Evolutionary conservation across 2,888 invertebrate species (phyloP).

Genomic region (Rhabditophanes sp.): DNA sequence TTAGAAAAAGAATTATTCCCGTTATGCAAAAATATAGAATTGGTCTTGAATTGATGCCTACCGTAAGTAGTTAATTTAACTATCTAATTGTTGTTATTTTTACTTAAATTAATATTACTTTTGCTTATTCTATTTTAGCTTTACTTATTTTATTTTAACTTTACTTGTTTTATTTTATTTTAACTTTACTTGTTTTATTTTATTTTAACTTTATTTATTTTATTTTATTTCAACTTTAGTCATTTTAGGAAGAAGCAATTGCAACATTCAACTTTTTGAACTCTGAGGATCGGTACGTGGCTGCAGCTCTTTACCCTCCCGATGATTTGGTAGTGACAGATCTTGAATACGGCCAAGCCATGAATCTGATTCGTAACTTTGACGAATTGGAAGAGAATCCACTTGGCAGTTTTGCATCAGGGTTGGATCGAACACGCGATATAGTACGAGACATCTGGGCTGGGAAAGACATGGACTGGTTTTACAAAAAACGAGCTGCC

Average conservation of each 20-base stretch:
- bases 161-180: constrained; percentile 7
- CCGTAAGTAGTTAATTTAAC: constrained; percentile 46
- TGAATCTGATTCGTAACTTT: constrained; percentile 23
- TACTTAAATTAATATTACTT: constrained; percentile 7
- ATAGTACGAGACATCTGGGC: too few relatives aligned
- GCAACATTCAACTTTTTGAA: constrained; percentile 78
- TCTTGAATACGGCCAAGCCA: constrained; percentile 24
- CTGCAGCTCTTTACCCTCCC: constrained; percentile 51
- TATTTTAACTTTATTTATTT: constrained; percentile 4
- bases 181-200: too few relatives aligned
- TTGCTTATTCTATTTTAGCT: constrained; percentile 7
- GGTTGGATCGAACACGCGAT: too few relatives aligned
- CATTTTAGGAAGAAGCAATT: constrained; percentile 59
- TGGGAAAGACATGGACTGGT: too few relatives aligned
- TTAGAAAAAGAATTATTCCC: constrained; percentile 15
- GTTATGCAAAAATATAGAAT: constrained; percentile 51
- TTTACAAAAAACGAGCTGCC: too few relatives aligned
- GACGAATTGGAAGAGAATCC: constrained; percentile 28
- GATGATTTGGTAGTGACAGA: constrained; percentile 26
- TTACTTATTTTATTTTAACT: not conserved
- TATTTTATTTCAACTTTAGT: constrained; percentile 6
- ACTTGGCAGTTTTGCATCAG: constrained; percentile 5
- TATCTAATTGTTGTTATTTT: too few relatives aligned
- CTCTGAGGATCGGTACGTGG: constrained; percentile 60
- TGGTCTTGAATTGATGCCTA: constrained; percentile 63